These are phyloP conservation scores for Nesoenas mayeri DNA, from an alignment of 2,113 vertebrate genomes.

Conservation along the genomic window DNA sequence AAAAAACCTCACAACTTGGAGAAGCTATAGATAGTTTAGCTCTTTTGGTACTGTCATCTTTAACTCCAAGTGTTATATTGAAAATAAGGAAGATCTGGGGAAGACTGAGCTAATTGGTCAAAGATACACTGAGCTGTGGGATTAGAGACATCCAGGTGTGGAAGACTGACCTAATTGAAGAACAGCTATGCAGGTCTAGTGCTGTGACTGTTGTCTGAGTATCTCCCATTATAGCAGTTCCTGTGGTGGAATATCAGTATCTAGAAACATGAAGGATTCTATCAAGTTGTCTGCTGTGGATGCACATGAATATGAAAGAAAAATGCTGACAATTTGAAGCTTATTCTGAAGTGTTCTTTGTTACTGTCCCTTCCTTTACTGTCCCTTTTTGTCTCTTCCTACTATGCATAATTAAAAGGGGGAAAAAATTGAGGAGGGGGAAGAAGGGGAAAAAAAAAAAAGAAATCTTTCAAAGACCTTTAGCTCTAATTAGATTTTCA, in stretches of 20 bases:
- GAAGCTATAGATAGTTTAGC: neutral
- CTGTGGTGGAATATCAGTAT: neutral
- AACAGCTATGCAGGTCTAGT: neutral
- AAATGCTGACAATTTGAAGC: neutral
- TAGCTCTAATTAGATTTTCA: slow-evolving; percentile 60
- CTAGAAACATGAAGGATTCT: neutral
- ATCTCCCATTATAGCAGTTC: neutral
- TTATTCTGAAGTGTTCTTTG: neutral
- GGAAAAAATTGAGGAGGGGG: neutral
- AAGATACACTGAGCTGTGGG: neutral
- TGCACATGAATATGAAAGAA: neutral
- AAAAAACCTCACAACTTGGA: neutral
- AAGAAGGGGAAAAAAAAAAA: no score
- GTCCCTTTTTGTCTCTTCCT: neutral
- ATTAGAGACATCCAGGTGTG: neutral
- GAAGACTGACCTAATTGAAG: neutral
- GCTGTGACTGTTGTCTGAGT: neutral
- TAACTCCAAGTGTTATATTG: neutral
- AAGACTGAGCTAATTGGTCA: neutral
- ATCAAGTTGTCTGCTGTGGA: neutral
- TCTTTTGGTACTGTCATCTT: neutral
- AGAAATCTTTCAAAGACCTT: slow-evolving; percentile 14
- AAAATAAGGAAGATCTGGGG: neutral
- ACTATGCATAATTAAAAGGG: slow-evolving; percentile 14
- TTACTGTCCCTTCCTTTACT: neutral